A percentile compares a stretch with the other conserved stretches of the same genome.
phyloP scores from a whole-genome alignment of 2,113 vertebrate genomes.

The Athene cunicularia region DNA sequence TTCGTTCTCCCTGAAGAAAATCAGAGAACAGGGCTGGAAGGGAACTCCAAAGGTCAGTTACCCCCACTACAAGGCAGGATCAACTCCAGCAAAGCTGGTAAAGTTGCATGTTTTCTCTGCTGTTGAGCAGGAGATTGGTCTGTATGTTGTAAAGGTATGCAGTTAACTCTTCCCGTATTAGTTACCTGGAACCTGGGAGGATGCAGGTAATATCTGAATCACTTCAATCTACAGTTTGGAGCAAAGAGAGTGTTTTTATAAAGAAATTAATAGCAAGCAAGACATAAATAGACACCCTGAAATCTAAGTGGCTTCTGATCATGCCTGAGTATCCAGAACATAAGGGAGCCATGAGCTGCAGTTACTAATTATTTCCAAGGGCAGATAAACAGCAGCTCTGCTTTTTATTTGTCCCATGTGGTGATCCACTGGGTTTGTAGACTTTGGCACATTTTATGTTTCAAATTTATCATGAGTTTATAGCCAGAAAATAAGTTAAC shows the following conservation, averaged over 20 bases:
- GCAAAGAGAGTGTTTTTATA: neutral
- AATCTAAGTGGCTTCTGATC: neutral
- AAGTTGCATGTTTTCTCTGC: neutral
- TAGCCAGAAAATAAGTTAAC: constrained; percentile 26
- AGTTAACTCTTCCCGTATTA: neutral
- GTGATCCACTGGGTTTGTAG: constrained; percentile 36
- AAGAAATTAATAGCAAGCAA: neutral
- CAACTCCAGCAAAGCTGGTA: neutral
- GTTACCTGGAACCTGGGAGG: neutral
- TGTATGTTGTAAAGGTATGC: neutral
- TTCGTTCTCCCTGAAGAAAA: constrained; percentile 17
- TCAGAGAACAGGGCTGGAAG: neutral
- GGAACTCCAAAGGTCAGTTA: neutral
- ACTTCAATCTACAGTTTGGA: neutral
- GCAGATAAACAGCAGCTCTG: constrained; percentile 36
- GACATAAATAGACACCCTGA: neutral
- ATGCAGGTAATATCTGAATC: neutral
- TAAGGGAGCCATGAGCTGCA: neutral
- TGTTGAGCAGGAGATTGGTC: neutral
- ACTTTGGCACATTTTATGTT: constrained; percentile 38
- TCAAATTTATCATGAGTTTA: constrained; percentile 54
- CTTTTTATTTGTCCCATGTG: constrained; percentile 43
- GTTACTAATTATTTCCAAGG: constrained; percentile 60
- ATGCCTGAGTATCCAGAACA: neutral
- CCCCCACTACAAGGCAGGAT: neutral